Conservation (phyloP, 2,113 vertebrate species). For the Barbus barbus region DNA sequence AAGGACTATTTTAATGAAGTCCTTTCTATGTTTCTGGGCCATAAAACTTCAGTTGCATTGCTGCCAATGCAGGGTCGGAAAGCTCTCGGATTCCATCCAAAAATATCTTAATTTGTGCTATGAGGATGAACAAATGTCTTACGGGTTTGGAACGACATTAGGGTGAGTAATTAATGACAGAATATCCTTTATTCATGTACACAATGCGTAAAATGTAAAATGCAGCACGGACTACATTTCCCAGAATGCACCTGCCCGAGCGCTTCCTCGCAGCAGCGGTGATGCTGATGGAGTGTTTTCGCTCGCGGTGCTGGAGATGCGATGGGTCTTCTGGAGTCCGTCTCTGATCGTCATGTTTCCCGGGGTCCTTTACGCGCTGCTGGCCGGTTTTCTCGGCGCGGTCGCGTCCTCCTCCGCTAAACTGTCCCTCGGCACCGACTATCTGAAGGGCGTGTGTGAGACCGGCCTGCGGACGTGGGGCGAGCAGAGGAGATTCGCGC, state of each 20-base stretch:
- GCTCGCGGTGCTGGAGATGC: slow-evolving; percentile 36
- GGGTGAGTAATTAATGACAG: too few species aligned
- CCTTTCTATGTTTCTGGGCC: too few species aligned
- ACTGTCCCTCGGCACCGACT: slow-evolving; percentile 81
- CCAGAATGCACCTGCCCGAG: slow-evolving; percentile 60
- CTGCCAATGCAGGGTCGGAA: too few species aligned
- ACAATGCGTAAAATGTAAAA: neutral
- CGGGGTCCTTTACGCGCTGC: slow-evolving; percentile 76
- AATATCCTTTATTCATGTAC: too few species aligned
- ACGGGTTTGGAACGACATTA: too few species aligned
- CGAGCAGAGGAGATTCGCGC: slow-evolving; percentile 72
- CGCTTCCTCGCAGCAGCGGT: neutral
- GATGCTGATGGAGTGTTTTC: slow-evolving; percentile 37
- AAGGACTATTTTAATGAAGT: too few species aligned
- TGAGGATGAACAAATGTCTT: too few species aligned
- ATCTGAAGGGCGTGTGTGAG: slow-evolving; percentile 75
- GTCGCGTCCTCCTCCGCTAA: slow-evolving; percentile 86
- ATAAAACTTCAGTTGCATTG: too few species aligned
- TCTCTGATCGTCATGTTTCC: slow-evolving; percentile 68
- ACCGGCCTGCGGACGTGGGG: slow-evolving; percentile 76
- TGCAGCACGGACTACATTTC: slow-evolving; percentile 56
- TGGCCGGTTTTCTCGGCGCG: slow-evolving; percentile 82
- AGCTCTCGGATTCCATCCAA: too few species aligned
- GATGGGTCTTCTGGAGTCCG: slow-evolving; percentile 38
- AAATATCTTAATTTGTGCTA: too few species aligned